Evolutionary conservation across 2,888 invertebrate species (phyloP).

Genomic region (Thelaira solivaga): DNA sequence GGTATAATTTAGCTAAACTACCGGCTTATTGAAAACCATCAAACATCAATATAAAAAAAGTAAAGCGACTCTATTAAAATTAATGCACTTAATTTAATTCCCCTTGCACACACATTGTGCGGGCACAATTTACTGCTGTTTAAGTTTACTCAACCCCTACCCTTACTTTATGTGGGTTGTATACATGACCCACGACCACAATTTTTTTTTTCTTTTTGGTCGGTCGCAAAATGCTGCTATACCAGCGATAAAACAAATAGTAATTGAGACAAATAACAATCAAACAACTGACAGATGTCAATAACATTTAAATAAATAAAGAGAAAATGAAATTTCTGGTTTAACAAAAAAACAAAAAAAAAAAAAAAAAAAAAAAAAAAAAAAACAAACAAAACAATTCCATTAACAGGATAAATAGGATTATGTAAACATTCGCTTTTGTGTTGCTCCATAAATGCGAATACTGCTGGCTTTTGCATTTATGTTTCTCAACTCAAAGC

Average conservation of each 20-base stretch:
- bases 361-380: slow-evolving; percentile 2
- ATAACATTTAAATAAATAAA: slow-evolving; percentile 48
- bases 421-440: slow-evolving; percentile 39
- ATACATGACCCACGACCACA: neutral
- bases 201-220: neutral
- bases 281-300: slow-evolving; percentile 43
- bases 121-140: slow-evolving; percentile 38
- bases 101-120: slow-evolving; percentile 16
- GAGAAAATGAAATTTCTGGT: too few species aligned
- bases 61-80: neutral
- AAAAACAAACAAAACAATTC: slow-evolving; percentile 42
- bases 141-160: neutral
- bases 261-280: slow-evolving; percentile 19
- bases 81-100: slow-evolving; percentile 20
- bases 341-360: neutral
- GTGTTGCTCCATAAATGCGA: neutral
- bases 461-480: neutral
- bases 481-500: neutral
- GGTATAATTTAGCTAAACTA: too few species aligned
- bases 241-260: slow-evolving; percentile 30
- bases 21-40: too few species aligned
- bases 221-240: neutral
- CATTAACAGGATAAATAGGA: slow-evolving; percentile 59
- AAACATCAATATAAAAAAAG: neutral
- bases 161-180: neutral